Evolutionary conservation across 2,113 vertebrate species (phyloP).

Genomic region (Chloebia gouldiae): DNA sequence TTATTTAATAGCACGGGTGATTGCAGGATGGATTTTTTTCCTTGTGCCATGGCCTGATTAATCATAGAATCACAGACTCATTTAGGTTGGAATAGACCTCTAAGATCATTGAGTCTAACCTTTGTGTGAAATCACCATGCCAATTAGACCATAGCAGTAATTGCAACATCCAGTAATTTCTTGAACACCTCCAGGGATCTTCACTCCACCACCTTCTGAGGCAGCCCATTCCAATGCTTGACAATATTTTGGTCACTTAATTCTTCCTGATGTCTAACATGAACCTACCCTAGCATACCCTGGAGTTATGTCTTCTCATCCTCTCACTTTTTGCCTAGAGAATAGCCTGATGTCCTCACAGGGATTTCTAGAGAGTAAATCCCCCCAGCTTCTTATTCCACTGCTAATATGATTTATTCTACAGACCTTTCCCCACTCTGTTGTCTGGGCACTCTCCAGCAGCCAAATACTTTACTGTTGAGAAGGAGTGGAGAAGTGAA

Average conservation of each 20-base stretch:
- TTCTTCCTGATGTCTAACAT: not conserved
- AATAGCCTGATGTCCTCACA: not conserved
- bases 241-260: not conserved
- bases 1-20: not conserved
- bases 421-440: fast-evolving
- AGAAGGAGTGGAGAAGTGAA: not conserved
- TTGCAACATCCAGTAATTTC: not conserved
- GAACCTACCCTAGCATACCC: not conserved
- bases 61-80: not conserved
- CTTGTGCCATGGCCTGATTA: not conserved
- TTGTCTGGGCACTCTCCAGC: not conserved
- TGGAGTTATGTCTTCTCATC: not conserved
- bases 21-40: not conserved
- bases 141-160: not conserved
- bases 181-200: not conserved
- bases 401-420: not conserved
- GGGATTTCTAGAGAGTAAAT: not conserved
- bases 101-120: too few relatives aligned
- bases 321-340: fast-evolving
- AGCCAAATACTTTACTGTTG: fast-evolving
- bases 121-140: not conserved
- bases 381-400: fast-evolving
- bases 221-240: not conserved
- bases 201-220: not conserved
- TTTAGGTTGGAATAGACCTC: not conserved